A percentile compares a stretch with the other conserved stretches of the same genome.
phyloP scores from a whole-genome alignment of 2,888 invertebrate genomes.

The Chymomyza amoena region DNA sequence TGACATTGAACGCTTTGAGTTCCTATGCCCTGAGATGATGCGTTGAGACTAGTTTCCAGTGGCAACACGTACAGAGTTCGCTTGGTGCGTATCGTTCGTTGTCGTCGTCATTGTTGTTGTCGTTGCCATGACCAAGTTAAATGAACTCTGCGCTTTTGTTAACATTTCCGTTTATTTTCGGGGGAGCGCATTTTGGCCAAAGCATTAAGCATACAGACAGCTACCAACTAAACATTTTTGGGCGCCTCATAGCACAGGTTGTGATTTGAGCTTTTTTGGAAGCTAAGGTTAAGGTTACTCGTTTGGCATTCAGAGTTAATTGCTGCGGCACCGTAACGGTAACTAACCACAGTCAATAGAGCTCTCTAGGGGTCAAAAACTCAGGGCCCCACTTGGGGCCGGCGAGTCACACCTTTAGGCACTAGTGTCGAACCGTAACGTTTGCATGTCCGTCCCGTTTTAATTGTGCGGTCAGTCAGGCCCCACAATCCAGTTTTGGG shows the following conservation, averaged over 20 bases:
- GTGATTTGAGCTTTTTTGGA: constrained; percentile 78
- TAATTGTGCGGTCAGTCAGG: constrained; percentile 77
- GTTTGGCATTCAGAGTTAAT: constrained; percentile 26
- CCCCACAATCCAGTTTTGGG: constrained; percentile 78
- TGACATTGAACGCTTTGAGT: constrained; percentile 50
- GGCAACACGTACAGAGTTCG: constrained; percentile 29
- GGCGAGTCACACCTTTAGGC: not conserved
- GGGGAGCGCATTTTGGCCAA: constrained; percentile 45
- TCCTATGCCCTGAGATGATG: not conserved
- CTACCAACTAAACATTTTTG: constrained; percentile 55
- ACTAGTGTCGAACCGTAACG: not conserved
- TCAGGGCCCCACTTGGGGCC: not conserved
- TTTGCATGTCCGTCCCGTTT: constrained; percentile 62
- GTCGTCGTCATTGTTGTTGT: constrained; percentile 40
- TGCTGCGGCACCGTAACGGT: constrained; percentile 20
- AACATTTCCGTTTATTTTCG: constrained; percentile 1
- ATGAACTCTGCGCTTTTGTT: constrained; percentile 43
- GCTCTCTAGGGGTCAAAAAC: not conserved
- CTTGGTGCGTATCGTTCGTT: constrained; percentile 34
- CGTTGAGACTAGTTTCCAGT: not conserved
- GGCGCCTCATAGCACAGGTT: constrained; percentile 76
- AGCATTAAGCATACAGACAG: constrained; percentile 29
- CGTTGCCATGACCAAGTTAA: constrained; percentile 45
- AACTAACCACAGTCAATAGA: constrained; percentile 59
- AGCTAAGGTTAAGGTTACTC: constrained; percentile 77